A percentile compares a stretch with the other conserved stretches of the same genome.
These are phyloP conservation scores for Fringilla coelebs DNA, from an alignment of 2,797 vertebrate species.

Conservation along the genomic window DNA sequence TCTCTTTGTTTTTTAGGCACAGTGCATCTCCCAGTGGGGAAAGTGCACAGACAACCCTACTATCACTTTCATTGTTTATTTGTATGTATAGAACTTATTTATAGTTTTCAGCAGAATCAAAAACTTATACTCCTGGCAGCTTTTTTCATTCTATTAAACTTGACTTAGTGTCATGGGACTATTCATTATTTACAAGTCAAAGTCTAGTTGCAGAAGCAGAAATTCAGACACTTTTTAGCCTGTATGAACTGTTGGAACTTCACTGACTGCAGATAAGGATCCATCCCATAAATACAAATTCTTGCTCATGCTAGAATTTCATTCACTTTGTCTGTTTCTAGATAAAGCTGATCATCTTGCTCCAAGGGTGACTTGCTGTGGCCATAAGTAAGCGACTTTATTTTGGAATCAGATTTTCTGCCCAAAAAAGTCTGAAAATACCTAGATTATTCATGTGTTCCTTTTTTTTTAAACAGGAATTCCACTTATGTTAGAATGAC, in stretches of 20 bases:
- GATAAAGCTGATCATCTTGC: background rate
- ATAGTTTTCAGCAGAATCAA: background rate
- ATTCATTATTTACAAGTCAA: background rate
- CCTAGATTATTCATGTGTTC: background rate
- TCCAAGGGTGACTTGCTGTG: background rate
- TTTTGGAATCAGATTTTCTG: background rate
- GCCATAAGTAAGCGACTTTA: background rate
- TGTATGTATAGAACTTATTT: background rate
- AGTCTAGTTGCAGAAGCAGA: background rate
- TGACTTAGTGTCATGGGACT: background rate
- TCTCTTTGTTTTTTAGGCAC: background rate
- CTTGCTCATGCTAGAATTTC: background rate
- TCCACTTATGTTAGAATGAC: background rate
- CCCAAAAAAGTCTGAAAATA: background rate
- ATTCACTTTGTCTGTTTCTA: background rate
- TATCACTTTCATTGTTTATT: background rate
- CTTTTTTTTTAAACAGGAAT: background rate
- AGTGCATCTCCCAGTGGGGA: background rate
- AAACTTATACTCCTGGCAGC: background rate
- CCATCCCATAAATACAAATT: background rate
- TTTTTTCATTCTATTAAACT: slow-evolving; percentile 30
- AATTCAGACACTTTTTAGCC: background rate
- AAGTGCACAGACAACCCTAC: background rate
- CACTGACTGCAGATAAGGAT: background rate
- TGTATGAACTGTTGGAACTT: background rate